Evolutionary conservation across 2,888 invertebrate genomes (phyloP), one percentile per base, ranked within the genome.

Genomic region (Parnassius mnemosyne): DNA sequence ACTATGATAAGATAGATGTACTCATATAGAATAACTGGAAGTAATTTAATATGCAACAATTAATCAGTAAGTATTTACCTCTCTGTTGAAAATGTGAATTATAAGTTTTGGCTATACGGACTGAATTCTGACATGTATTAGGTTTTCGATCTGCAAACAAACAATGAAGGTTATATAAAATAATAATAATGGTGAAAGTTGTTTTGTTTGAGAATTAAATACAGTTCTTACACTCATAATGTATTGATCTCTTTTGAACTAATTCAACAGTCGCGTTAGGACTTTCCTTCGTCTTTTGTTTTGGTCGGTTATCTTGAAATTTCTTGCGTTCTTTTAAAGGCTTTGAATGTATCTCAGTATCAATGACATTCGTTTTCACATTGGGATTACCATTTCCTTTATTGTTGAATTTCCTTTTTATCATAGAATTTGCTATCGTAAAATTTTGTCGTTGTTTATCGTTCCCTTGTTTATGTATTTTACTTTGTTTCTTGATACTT

Each of bases 131-230:
- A 50, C 58, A 25, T 10, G 51, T 3, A 41, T 49, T 54, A 9
- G 5, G 7, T n/a, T 46, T 51, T 41, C 41, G 50, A 42, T 55
- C 63, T 63, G 58, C 41, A 63, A 63, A 56, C 10, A 56, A 56
- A 10, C 7, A 12, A 16, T 46, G 12, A 13, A 1, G 9, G 10
- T 25, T 44, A 44, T 13, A 10, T 9, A 20, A 43, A 20, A 7
- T 53, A 13, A 42, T 5, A n/a, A 9, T 12, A 47, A 5, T n/a
- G 12, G 7, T 47, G 11, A 12, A 47, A 47, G 12, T n/a, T 12
- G 7, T n/a, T 47, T n/a, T 43, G 10, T 43, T 43, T 43, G 2
- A 43, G 43, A 7, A 10, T 41, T 10, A 13, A 44, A 13, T 52
- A 61, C 61, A 56, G 16, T 61, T 49, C 25, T 54, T 61, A 42